Base-by-base conservation (phyloP, 2,888 invertebrate species). In the Leucania comma region DNA sequence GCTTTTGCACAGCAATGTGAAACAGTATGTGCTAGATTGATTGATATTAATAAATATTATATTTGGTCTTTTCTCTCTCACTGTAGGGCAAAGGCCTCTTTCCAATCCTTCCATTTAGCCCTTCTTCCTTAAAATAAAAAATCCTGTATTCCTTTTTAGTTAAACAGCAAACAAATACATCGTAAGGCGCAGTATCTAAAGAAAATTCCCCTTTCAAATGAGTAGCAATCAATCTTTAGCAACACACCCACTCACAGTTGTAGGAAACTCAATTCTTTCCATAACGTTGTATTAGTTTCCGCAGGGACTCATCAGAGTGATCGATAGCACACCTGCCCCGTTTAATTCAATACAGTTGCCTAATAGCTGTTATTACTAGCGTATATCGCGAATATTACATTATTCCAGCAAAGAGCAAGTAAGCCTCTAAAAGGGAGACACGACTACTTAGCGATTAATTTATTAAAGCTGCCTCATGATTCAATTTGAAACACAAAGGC, bases 401-500 rank as follows among this genome's bases (percentile, higher is more conserved):
- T 92, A 92, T 87, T 73, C 68, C 74, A 74, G 85, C 86, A 86
- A 87, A 90, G 89, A 88, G 89, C 84, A 86, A 79, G 84, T 81
- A 86, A 84, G 82, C 86, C 78, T 79, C 85, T 88, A 86, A 88
- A 88, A 89, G 88, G 89, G 87, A 91, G 89, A 88, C 88, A 88
- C 84, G 88, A 86, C 87, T 90, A 90, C 90, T 90, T 90, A 91
- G 87, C 86, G 87, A 89, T 91, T 91, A 90, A 91, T 91, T 91
- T 90, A 91, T 90, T 91, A 90, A 89, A 88, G 85, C 86, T 88
- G 86, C 84, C 87, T 88, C 89, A 87, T 92, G 90, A 93, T 93
- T 92, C 92, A 92, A 93, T 93, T 93, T 92, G 75, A 73, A 78
- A 85, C 86, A 90, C 90, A 92, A 91, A 91, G 88, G 90, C 73